Conservation (phyloP, 2,113 vertebrate species). For the Pyxicephalus adspersus region DNA sequence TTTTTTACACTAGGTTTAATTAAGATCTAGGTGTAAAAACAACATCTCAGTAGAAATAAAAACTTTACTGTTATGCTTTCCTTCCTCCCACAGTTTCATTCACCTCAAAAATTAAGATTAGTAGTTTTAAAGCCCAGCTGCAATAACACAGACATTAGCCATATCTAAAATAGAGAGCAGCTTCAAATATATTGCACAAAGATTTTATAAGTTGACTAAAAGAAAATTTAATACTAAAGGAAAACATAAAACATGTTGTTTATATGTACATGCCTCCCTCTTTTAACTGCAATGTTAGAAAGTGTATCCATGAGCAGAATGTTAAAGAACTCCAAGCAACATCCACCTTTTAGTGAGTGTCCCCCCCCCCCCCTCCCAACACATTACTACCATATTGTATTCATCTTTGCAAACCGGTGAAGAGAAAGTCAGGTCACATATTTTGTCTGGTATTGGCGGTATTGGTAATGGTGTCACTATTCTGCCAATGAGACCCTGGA, state of each 20-base stretch:
- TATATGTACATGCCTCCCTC: neutral
- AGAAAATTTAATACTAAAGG: neutral
- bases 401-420: too few species aligned
- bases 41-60: neutral
- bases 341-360: too few species aligned
- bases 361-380: too few species aligned
- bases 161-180: slow-evolving; percentile 8
- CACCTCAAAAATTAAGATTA: neutral
- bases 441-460: too few species aligned
- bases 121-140: slow-evolving; percentile 17
- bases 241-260: neutral
- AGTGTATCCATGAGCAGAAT: too few species aligned
- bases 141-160: slow-evolving; percentile 25
- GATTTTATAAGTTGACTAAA: neutral
- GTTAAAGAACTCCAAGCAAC: too few species aligned
- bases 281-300: neutral
- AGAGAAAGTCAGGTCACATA: too few species aligned
- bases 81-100: neutral
- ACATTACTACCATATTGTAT: too few species aligned
- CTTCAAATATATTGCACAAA: neutral
- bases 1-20: neutral
- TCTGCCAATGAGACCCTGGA: too few species aligned
- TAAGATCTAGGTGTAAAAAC: neutral
- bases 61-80: neutral
- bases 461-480: too few species aligned